A percentile compares a stretch with the other conserved stretches of the same genome.
Evolutionary conservation across 1,140 invertebrate genomes (phyloP).

Genomic region (Helicoverpa zea): DNA sequence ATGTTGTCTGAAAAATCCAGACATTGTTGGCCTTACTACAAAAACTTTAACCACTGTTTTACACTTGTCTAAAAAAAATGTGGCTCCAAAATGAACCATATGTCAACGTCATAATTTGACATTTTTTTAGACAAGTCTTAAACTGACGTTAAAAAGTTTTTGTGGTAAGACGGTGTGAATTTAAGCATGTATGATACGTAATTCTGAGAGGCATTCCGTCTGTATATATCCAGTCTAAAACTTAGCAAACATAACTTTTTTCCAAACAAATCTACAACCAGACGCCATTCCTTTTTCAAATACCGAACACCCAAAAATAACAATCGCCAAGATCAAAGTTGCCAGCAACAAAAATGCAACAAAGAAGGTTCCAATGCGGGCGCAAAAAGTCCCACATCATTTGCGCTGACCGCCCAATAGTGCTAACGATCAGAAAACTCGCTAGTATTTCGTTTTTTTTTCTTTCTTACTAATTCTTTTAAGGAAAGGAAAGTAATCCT

Average conservation of each 20-base stretch:
- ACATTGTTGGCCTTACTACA: too few relatives aligned
- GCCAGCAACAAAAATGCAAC: slow-evolving; percentile 12
- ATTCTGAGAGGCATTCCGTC: background rate
- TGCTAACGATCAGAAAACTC: slow-evolving; percentile 47
- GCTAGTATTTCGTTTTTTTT: slow-evolving; percentile 33
- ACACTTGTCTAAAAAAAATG: too few relatives aligned
- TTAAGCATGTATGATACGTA: too few relatives aligned
- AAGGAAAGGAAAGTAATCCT: slow-evolving; percentile 64
- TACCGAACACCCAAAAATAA: slow-evolving; percentile 27
- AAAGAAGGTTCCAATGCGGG: slow-evolving; percentile 24
- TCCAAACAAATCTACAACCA: background rate
- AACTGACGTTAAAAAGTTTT: too few relatives aligned
- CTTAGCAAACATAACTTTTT: background rate
- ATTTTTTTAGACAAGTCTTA: too few relatives aligned
- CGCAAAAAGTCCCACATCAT: slow-evolving; percentile 34
- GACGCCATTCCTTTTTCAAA: slow-evolving; percentile 19
- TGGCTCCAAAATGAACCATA: too few relatives aligned
- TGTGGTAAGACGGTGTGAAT: too few relatives aligned
- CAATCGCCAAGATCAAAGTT: slow-evolving; percentile 9
- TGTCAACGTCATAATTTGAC: too few relatives aligned
- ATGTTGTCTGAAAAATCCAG: too few relatives aligned
- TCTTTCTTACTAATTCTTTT: slow-evolving; percentile 68
- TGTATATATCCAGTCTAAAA: background rate
- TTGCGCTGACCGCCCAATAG: slow-evolving; percentile 48
- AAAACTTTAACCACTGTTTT: too few relatives aligned